A percentile compares a stretch with the other conserved stretches of the same genome.
These are phyloP conservation scores for Labeo calbasu DNA, from an alignment of 2,797 vertebrate species.

Conservation along the genomic window DNA sequence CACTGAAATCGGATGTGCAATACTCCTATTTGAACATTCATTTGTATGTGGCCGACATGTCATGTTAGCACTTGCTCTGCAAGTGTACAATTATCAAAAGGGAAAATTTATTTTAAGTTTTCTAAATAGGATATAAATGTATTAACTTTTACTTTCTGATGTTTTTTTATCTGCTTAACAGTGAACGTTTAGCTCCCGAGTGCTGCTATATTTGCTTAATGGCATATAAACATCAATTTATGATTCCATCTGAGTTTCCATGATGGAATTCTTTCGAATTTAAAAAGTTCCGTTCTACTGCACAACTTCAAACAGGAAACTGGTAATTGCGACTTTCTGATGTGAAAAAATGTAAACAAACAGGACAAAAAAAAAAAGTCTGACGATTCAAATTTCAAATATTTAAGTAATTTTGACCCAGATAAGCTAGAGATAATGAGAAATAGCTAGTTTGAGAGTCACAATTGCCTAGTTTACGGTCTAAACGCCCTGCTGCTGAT, in stretches of 20 bases:
- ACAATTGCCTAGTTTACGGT: constrained; percentile 1
- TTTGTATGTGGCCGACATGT: background rate
- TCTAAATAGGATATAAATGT: background rate
- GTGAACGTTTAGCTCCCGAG: background rate
- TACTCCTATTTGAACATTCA: constrained; percentile 9
- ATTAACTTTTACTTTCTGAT: background rate
- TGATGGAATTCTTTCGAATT: background rate
- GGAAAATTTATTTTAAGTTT: background rate
- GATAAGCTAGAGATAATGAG: background rate
- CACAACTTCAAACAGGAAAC: background rate
- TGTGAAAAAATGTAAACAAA: background rate
- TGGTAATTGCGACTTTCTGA: background rate
- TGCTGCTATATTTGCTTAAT: background rate
- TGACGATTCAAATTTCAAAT: background rate
- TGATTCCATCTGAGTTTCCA: background rate
- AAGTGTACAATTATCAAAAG: background rate
- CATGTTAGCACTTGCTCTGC: background rate
- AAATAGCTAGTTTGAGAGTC: constrained; percentile 10
- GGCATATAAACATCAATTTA: background rate
- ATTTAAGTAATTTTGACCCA: background rate
- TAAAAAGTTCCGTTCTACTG: too few species aligned
- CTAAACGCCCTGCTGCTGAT: constrained; percentile 27
- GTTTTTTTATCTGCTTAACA: background rate
- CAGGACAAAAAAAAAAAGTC: background rate
- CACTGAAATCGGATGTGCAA: background rate